A percentile compares a stretch with the other conserved stretches of the same genome.
Evolutionary conservation across 2,797 vertebrate species (phyloP).

Genomic region (Capromys pilorides): DNA sequence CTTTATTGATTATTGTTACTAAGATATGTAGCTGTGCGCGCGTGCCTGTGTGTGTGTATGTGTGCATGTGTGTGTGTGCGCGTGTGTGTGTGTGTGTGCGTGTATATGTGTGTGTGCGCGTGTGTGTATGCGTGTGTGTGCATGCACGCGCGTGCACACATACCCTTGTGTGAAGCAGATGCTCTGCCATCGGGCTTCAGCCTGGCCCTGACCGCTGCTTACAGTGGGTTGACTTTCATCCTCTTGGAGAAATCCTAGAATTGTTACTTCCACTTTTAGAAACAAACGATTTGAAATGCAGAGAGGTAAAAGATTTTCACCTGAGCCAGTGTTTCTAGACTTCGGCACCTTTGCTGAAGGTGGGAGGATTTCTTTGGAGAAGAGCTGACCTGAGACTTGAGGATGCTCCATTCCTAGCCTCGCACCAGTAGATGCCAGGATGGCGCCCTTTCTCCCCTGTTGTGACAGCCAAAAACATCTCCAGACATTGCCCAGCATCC

Average conservation of each 20-base stretch:
- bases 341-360: background rate
- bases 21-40: background rate
- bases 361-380: background rate
- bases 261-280: background rate
- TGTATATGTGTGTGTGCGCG: rapidly evolving
- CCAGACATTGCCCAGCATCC: background rate
- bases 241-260: background rate
- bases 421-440: background rate
- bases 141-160: no score
- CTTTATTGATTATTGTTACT: background rate
- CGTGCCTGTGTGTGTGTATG: no score
- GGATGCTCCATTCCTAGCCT: background rate
- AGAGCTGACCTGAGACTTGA: background rate
- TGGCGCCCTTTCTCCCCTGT: rapidly evolving
- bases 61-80: background rate
- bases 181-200: background rate
- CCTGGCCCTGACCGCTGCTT: background rate
- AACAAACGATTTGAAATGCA: background rate
- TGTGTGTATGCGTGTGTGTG: rapidly evolving
- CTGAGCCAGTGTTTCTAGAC: background rate
- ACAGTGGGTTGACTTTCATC: background rate
- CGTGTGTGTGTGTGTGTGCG: background rate
- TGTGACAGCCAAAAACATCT: background rate
- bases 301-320: background rate
- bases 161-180: background rate